Percentiles rank a stretch among this genome's conserved stretches.
Conservation (phyloP, 2,797 vertebrate species). For the Eulemur mongoz region DNA sequence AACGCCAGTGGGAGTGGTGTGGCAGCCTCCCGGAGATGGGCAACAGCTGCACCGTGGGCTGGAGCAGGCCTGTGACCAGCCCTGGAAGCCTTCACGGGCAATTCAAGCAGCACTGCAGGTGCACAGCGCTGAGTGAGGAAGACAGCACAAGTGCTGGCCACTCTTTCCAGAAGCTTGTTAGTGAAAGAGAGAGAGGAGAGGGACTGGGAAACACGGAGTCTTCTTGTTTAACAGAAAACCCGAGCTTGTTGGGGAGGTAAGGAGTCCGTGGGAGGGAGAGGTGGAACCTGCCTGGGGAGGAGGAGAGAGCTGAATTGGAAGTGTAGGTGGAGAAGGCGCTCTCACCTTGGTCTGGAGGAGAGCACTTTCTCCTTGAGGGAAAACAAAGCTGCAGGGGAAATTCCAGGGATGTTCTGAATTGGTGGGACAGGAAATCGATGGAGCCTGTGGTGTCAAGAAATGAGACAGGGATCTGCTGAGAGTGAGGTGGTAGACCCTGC, state of each 20-base stretch:
- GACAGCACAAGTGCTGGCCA: background rate
- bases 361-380: background rate
- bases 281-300: background rate
- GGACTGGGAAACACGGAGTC: background rate
- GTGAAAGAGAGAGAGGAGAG: background rate
- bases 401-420: background rate
- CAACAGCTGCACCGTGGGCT: constrained; percentile 45
- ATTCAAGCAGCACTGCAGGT: background rate
- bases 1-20: background rate
- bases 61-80: constrained; percentile 22
- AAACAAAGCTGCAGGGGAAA: background rate
- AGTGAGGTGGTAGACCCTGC: background rate
- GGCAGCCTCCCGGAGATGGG: background rate
- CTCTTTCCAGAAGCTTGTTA: background rate
- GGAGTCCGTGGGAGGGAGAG: background rate
- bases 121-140: accelerated
- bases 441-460: background rate
- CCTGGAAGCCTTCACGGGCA: background rate
- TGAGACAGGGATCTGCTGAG: background rate
- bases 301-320: background rate
- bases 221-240: background rate
- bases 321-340: background rate
- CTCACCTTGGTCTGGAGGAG: background rate
- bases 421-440: background rate
- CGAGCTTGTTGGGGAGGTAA: background rate